phyloP scores from a whole-genome alignment of 2,888 invertebrate genomes.

The Drosophila prolongata region DNA sequence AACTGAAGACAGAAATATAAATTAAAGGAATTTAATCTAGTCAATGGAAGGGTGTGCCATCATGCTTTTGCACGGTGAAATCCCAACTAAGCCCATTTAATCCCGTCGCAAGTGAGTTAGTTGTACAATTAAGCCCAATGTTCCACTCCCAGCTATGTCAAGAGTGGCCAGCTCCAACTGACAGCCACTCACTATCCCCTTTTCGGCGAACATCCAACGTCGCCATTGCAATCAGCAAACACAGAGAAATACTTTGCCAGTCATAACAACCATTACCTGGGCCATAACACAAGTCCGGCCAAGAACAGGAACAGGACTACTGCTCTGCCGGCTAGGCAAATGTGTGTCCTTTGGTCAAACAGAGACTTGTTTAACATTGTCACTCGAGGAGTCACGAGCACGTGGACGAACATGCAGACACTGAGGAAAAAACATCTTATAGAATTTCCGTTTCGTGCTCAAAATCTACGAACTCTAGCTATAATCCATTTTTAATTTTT shows the following conservation, averaged over 20 bases:
- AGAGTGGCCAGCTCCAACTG: slow-evolving; percentile 17
- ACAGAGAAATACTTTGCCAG: slow-evolving; percentile 39
- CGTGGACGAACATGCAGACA: slow-evolving; percentile 15
- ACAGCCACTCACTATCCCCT: slow-evolving; percentile 19
- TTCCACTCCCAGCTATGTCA: slow-evolving; percentile 12
- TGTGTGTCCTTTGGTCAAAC: slow-evolving; percentile 50
- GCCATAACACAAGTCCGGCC: slow-evolving; percentile 36
- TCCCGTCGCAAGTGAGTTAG: slow-evolving; percentile 25
- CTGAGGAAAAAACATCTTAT: background rate
- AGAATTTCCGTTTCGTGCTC: background rate
- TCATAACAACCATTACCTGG: slow-evolving; percentile 51
- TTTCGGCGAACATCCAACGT: background rate
- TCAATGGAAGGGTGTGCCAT: background rate
- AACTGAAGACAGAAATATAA: slow-evolving; percentile 5
- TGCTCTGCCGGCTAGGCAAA: slow-evolving; percentile 18
- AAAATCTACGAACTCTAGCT: too few species aligned
- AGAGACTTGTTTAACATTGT: slow-evolving; percentile 53
- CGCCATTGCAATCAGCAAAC: slow-evolving; percentile 28
- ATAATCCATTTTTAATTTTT: too few species aligned
- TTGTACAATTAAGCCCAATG: slow-evolving; percentile 22
- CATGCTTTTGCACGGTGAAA: slow-evolving; percentile 15
- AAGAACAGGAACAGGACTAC: slow-evolving; percentile 12
- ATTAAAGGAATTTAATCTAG: slow-evolving; percentile 15
- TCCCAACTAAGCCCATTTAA: slow-evolving; percentile 29
- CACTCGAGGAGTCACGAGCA: slow-evolving; percentile 42